Conservation (phyloP, 2,113 vertebrate genomes). For the Crotalus tigris region DNA sequence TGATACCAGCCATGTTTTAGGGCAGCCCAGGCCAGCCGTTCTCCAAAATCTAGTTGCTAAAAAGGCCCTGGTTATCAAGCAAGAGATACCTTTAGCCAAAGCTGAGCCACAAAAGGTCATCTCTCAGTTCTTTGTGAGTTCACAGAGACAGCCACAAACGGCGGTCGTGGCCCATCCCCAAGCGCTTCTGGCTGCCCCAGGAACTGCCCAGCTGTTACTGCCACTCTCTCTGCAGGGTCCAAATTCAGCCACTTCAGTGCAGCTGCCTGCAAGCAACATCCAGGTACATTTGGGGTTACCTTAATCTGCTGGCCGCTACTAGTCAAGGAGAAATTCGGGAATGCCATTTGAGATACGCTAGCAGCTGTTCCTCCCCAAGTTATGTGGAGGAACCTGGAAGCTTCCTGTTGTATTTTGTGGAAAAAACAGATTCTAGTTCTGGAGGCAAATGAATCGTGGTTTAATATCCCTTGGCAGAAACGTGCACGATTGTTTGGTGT, state of each 20-base stretch:
- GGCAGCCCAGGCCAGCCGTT: conserved; percentile 46
- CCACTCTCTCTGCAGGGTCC: conserved; percentile 82
- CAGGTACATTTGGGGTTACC: conserved; percentile 56
- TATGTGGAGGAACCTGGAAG: neutral
- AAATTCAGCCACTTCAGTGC: conserved; percentile 68
- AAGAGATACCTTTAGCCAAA: conserved; percentile 71
- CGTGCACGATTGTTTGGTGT: neutral
- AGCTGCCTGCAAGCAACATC: conserved; percentile 76
- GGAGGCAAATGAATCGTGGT: neutral
- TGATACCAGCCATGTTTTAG: conserved; percentile 45
- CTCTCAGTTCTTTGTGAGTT: conserved; percentile 82
- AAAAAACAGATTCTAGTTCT: too few relatives aligned
- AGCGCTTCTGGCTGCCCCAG: conserved; percentile 77
- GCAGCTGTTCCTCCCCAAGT: neutral
- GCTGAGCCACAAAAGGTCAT: conserved; percentile 66
- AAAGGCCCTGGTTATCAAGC: conserved; percentile 75
- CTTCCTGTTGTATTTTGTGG: too few relatives aligned
- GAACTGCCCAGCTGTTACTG: conserved; percentile 78
- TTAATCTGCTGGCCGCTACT: neutral
- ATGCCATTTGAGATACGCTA: conserved; percentile 2
- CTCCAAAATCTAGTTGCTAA: conserved; percentile 71
- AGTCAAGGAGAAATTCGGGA: neutral
- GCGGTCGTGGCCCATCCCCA: conserved; percentile 76
- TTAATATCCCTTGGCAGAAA: neutral
- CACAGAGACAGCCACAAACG: conserved; percentile 75